Conservation (phyloP, 2,113 vertebrate species). For the Pterocles gutturalis region DNA sequence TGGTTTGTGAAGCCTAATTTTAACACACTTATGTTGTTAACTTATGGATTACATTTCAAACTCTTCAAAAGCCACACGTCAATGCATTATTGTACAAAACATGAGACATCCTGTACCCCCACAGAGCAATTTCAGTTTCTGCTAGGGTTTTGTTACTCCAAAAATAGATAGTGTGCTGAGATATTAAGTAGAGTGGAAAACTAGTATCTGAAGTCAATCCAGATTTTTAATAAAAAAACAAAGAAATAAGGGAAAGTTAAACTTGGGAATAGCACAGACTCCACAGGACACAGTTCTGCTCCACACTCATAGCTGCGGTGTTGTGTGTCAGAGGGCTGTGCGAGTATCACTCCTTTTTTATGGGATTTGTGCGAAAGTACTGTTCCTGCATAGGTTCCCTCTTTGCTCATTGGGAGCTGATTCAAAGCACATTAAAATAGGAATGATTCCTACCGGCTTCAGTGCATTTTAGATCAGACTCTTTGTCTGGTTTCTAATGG, state of each 20-base stretch:
- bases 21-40: neutral
- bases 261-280: neutral
- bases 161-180: conserved; percentile 3
- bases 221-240: neutral
- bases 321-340: neutral
- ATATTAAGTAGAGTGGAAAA: neutral
- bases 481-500: conserved; percentile 48
- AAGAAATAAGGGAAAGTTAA: neutral
- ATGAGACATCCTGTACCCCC: neutral
- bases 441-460: neutral
- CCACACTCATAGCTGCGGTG: neutral
- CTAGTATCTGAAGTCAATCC: conserved; percentile 19
- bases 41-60: neutral
- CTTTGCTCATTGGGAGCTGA: neutral
- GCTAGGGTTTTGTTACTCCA: neutral
- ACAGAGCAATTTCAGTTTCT: conserved; percentile 17
- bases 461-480: conserved; percentile 29
- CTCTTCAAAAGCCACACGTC: neutral
- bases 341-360: neutral
- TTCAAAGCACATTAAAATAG: conserved; percentile 32
- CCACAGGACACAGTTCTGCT: neutral
- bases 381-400: neutral
- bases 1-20: neutral
- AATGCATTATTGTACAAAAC: neutral
- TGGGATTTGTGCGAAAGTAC: neutral